These are phyloP conservation scores for Thripadectes ignobilis DNA, from an alignment of 2,797 vertebrate species.

Conservation along the genomic window DNA sequence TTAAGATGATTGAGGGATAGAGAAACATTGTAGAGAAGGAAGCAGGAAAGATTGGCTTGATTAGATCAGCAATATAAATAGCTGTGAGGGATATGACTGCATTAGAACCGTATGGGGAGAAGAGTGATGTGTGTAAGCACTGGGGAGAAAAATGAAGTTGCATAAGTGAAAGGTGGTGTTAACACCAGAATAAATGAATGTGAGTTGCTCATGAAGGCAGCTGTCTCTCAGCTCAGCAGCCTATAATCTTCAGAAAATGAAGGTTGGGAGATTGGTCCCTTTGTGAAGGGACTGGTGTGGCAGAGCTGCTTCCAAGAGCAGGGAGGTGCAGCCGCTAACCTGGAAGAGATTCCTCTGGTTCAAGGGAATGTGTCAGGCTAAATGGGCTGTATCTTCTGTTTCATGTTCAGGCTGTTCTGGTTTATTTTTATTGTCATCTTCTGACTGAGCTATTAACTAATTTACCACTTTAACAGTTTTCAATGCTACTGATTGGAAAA, in stretches of 20 bases:
- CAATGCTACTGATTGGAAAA: not conserved
- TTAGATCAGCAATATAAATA: constrained; percentile 19
- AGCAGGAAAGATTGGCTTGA: not conserved
- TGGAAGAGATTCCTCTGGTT: not conserved
- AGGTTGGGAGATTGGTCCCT: not conserved
- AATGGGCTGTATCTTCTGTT: not conserved
- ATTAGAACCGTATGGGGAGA: not conserved
- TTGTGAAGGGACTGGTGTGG: not conserved
- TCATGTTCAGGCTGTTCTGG: not conserved
- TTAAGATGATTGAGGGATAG: constrained; percentile 3
- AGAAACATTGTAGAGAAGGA: not conserved
- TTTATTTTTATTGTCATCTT: not conserved
- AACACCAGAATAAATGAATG: not conserved
- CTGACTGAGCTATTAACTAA: not conserved
- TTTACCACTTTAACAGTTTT: not conserved
- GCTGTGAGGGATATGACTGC: not conserved
- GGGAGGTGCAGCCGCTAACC: not conserved
- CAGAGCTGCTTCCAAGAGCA: not conserved
- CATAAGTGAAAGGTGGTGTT: not conserved
- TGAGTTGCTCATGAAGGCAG: not conserved
- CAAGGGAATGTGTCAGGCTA: not conserved
- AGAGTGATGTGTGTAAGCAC: not conserved
- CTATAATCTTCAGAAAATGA: not conserved
- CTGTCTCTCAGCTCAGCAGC: not conserved
- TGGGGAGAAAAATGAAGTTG: not conserved